Evolutionary conservation across 2,113 vertebrate species (phyloP).

Genomic region (Anguilla rostrata): DNA sequence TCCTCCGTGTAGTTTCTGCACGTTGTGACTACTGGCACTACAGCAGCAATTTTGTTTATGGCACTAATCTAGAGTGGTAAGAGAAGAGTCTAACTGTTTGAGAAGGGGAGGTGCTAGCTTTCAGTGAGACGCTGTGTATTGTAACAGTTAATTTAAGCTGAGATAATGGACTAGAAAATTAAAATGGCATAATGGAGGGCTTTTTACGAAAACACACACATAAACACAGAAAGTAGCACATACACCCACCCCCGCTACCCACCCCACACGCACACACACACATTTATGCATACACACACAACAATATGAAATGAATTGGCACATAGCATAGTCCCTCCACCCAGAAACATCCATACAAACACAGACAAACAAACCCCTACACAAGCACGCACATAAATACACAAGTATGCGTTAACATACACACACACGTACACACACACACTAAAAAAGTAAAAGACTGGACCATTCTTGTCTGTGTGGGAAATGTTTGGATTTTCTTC

Average conservation of each 20-base stretch:
- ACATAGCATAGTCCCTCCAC: neutral
- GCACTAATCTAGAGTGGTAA: slow-evolving; percentile 29
- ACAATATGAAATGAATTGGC: neutral
- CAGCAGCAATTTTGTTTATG: slow-evolving; percentile 5
- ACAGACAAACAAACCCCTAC: slow-evolving; percentile 14
- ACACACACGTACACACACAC: slow-evolving; percentile 25
- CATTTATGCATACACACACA: neutral
- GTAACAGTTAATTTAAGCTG: slow-evolving; percentile 73
- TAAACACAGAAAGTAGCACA: neutral
- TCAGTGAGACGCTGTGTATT: slow-evolving; percentile 66
- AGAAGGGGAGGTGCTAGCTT: slow-evolving; percentile 29
- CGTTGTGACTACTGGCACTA: neutral
- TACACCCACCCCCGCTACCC: neutral
- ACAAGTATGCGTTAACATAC: slow-evolving; percentile 13
- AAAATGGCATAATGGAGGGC: slow-evolving; percentile 55
- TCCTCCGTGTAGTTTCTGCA: neutral
- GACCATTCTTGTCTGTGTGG: neutral
- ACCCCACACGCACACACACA: neutral
- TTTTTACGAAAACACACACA: slow-evolving; percentile 46
- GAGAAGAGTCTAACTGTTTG: slow-evolving; percentile 38
- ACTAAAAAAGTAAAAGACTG: neutral
- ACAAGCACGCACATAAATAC: slow-evolving; percentile 28
- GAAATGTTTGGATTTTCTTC: neutral
- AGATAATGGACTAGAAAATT: slow-evolving; percentile 56
- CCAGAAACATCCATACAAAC: neutral